These are phyloP conservation scores for Meta bourneti DNA, from an alignment of 2,888 invertebrate genomes.

Conservation along the genomic window DNA sequence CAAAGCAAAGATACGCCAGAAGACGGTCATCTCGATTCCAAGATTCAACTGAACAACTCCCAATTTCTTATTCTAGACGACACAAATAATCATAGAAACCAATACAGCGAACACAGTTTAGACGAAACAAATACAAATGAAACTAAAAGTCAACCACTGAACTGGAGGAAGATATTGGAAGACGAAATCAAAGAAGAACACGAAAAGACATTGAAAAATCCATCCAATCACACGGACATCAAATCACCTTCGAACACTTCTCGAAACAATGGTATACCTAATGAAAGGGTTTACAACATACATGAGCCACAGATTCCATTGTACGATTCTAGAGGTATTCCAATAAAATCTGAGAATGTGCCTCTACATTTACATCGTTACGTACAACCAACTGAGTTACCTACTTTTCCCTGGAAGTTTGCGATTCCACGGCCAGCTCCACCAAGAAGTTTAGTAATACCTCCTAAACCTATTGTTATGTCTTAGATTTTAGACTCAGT, in stretches of 20 bases:
- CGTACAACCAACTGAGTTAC: constrained; percentile 44
- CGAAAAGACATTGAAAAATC: background rate
- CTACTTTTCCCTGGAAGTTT: constrained; percentile 64
- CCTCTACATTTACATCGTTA: constrained; percentile 70
- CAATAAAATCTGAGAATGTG: constrained; percentile 68
- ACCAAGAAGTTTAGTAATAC: constrained; percentile 64
- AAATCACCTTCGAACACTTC: background rate
- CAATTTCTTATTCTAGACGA: constrained; percentile 60
- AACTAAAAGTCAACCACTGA: background rate
- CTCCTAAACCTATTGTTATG: constrained; percentile 53
- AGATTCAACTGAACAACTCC: constrained; percentile 27
- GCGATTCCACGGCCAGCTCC: constrained; percentile 68
- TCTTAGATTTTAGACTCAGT: background rate
- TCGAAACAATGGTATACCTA: background rate
- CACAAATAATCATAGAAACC: background rate
- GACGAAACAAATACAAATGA: background rate
- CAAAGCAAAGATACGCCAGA: too few relatives aligned
- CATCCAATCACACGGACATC: background rate
- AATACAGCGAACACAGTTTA: background rate
- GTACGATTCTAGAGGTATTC: constrained; percentile 64
- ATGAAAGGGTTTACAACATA: constrained; percentile 40
- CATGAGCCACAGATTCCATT: constrained; percentile 38
- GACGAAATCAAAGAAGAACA: constrained; percentile 49
- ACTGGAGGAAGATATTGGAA: constrained; percentile 62
- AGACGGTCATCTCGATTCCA: background rate